phyloP scores from a whole-genome alignment of 2,113 vertebrate genomes.

The Sitta europaea region DNA sequence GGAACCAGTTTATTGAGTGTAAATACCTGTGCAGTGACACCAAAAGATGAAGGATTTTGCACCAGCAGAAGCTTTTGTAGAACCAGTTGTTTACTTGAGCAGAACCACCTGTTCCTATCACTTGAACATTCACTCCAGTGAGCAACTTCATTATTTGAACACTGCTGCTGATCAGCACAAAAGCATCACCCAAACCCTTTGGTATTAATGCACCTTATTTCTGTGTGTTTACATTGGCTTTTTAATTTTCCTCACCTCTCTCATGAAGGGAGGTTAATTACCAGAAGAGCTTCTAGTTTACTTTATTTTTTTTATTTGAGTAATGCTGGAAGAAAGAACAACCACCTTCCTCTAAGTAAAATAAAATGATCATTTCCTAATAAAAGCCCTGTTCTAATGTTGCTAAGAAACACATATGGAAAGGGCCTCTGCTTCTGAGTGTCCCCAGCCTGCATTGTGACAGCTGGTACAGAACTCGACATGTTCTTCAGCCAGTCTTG shows the following conservation, averaged over 20 bases:
- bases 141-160: background rate
- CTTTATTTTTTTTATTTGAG: background rate
- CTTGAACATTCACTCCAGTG: background rate
- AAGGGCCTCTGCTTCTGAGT: background rate
- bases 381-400: background rate
- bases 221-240: background rate
- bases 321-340: background rate
- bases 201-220: background rate
- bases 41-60: background rate
- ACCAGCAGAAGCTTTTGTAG: background rate
- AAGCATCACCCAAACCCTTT: background rate
- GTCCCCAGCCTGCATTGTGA: background rate
- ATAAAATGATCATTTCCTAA: background rate
- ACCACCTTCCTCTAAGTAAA: background rate
- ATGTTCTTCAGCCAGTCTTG: background rate
- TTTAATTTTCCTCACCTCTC: background rate
- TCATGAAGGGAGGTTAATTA: background rate
- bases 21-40: background rate
- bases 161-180: background rate
- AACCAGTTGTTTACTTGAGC: background rate
- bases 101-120: background rate
- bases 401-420: background rate
- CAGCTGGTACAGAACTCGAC: background rate
- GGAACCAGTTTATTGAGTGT: background rate
- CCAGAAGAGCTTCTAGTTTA: background rate